Percentiles rank a stretch among this genome's conserved stretches.
phyloP scores from a whole-genome alignment of 1,140 invertebrate genomes.

The Tetramorium parvispinum region DNA sequence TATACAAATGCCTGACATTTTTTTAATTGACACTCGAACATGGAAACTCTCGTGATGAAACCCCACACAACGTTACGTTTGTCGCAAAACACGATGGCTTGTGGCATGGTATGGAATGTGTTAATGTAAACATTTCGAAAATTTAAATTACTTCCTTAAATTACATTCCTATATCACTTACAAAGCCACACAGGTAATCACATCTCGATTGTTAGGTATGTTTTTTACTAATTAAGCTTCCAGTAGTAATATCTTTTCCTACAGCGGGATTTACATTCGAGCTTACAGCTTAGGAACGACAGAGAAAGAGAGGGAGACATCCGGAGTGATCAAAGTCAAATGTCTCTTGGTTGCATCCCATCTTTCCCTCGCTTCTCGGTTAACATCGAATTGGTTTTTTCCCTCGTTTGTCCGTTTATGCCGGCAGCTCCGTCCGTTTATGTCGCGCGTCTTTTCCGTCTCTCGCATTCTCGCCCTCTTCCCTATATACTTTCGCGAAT shows the following conservation, averaged over 20 bases:
- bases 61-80: slow-evolving; percentile 3
- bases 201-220: slow-evolving; percentile 37
- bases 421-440: slow-evolving; percentile 32
- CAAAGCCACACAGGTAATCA: slow-evolving; percentile 36
- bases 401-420: slow-evolving; percentile 7
- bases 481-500: background rate
- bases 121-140: slow-evolving; percentile 18
- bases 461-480: slow-evolving; percentile 35
- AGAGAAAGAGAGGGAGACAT: background rate
- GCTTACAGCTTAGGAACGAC: slow-evolving; percentile 20
- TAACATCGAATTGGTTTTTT: slow-evolving; percentile 40
- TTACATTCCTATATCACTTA: slow-evolving; percentile 7
- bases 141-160: background rate
- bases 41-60: background rate
- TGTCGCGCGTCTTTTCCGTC: slow-evolving; percentile 17
- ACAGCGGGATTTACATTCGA: slow-evolving; percentile 32
- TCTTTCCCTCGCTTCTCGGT: slow-evolving; percentile 36
- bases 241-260: slow-evolving; percentile 27
- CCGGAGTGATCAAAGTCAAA: slow-evolving; percentile 53
- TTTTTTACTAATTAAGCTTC: slow-evolving; percentile 29
- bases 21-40: slow-evolving; percentile 7
- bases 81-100: slow-evolving; percentile 27
- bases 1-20: slow-evolving; percentile 24
- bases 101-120: slow-evolving; percentile 45
- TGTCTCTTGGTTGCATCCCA: slow-evolving; percentile 23